A percentile compares a stretch with the other conserved stretches of the same genome.
Evolutionary conservation across 2,113 vertebrate species (phyloP).

Genomic region (Sebastes fasciatus): DNA sequence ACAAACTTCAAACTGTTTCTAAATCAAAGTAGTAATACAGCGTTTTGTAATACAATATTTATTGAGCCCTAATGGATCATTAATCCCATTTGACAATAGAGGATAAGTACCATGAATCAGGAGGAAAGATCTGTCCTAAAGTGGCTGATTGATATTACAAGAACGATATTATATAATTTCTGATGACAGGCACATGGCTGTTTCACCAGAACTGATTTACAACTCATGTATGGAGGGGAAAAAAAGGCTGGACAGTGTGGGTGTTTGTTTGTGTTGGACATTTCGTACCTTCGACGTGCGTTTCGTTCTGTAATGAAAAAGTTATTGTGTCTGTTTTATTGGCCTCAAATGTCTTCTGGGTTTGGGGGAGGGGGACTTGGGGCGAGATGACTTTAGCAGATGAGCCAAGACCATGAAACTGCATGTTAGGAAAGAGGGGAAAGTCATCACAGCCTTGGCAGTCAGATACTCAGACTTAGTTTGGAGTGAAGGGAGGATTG

Average conservation of each 20-base stretch:
- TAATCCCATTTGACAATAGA: not conserved
- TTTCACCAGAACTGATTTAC: not conserved
- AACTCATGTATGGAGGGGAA: not conserved
- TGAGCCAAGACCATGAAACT: constrained; percentile 57
- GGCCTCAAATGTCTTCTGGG: constrained; percentile 44
- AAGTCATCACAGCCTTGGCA: constrained; percentile 67
- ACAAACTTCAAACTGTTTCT: not conserved
- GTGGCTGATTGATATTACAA: not conserved
- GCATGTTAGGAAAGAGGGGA: constrained; percentile 55
- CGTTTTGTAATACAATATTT: not conserved
- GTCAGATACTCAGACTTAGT: constrained; percentile 11
- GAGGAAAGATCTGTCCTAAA: not conserved
- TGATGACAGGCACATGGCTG: not conserved
- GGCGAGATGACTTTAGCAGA: constrained; percentile 76
- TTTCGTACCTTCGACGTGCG: constrained; percentile 6
- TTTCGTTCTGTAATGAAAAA: constrained; percentile 38
- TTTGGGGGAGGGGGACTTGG: not conserved
- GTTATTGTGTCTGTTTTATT: constrained; percentile 60
- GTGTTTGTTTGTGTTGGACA: constrained; percentile 25
- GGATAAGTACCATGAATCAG: constrained; percentile 1
- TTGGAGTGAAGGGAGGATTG: constrained; percentile 45
- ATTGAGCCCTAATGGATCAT: not conserved
- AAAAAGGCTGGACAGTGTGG: not conserved
- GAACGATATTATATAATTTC: not conserved
- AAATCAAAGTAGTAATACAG: not conserved